Percentiles rank a stretch among this genome's conserved stretches.
Conservation (phyloP, 92 coral and sea anemone species). For the Zoanthus sociatus region DNA sequence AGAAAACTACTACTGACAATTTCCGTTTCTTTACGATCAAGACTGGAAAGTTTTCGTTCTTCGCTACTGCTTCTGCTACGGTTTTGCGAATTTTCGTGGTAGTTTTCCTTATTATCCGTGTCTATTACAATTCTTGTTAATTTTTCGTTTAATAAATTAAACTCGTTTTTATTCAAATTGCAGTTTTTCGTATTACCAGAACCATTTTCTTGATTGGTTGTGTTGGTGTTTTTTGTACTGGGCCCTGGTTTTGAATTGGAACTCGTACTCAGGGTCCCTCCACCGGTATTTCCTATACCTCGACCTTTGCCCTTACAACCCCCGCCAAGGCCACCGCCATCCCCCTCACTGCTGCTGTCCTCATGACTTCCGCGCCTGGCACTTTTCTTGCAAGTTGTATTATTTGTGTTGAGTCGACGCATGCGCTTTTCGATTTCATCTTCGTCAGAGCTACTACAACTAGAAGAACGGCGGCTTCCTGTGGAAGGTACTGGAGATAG, state of each 20-base stretch:
- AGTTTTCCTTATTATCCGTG: conserved; percentile 86
- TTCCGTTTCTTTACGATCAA: background rate
- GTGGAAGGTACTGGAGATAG: conserved; percentile 93
- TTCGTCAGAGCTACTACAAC: conserved; percentile 96
- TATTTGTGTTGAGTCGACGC: conserved; percentile 89
- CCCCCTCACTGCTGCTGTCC: conserved; percentile 93
- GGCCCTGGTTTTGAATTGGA: conserved; percentile 29
- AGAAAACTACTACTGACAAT: background rate
- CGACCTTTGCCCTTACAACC: conserved; percentile 51
- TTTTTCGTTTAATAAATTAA: conserved; percentile 55
- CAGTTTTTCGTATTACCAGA: conserved; percentile 66
- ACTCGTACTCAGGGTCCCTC: conserved; percentile 22
- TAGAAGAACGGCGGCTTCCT: conserved; percentile 93
- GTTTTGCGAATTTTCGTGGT: conserved; percentile 37
- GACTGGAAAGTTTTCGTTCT: background rate
- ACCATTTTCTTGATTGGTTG: conserved; percentile 44
- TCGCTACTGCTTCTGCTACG: conserved; percentile 23
- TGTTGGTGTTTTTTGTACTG: background rate
- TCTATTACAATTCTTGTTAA: conserved; percentile 64
- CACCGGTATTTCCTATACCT: conserved; percentile 17
- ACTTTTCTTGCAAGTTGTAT: conserved; percentile 77
- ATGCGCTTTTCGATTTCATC: conserved; percentile 96
- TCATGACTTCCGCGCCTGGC: conserved; percentile 86
- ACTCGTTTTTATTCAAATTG: conserved; percentile 50
- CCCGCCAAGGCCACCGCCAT: conserved; percentile 77